Evolutionary conservation across 2,888 invertebrate genomes (phyloP).

Genomic region (Leucophora obtusa): DNA sequence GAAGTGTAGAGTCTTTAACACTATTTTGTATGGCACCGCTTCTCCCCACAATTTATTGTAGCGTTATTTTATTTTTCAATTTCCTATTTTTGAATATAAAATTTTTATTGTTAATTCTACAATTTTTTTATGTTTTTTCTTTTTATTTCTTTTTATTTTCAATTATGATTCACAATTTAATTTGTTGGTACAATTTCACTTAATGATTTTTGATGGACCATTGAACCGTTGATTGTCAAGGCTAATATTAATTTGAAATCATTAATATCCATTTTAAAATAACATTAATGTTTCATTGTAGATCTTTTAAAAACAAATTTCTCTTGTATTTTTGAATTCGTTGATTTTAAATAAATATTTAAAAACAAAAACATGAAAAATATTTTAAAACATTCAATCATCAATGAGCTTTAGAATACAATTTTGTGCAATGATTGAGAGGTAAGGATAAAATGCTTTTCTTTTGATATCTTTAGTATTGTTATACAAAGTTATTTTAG

Average conservation of each 20-base stretch:
- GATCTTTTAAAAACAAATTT: constrained; percentile 13
- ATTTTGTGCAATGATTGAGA: background rate
- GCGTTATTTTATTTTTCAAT: no score
- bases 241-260: constrained; percentile 29
- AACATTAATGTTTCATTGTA: constrained; percentile 29
- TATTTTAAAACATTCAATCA: constrained; percentile 28
- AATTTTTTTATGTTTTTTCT: background rate
- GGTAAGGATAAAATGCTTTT: background rate
- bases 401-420: background rate
- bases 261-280: constrained; percentile 26
- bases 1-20: no score
- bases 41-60: no score
- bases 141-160: constrained; percentile 22
- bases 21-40: no score
- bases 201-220: constrained; percentile 33
- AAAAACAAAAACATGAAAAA: background rate
- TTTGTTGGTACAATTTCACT: background rate
- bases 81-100: no score
- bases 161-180: background rate
- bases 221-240: constrained; percentile 54
- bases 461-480: background rate
- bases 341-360: background rate
- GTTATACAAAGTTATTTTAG: background rate
- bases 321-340: background rate
- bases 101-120: no score